Evolutionary conservation across 2,797 vertebrate species (phyloP), one percentile per base, ranked within the genome.

Genomic region (Mallotus villosus): DNA sequence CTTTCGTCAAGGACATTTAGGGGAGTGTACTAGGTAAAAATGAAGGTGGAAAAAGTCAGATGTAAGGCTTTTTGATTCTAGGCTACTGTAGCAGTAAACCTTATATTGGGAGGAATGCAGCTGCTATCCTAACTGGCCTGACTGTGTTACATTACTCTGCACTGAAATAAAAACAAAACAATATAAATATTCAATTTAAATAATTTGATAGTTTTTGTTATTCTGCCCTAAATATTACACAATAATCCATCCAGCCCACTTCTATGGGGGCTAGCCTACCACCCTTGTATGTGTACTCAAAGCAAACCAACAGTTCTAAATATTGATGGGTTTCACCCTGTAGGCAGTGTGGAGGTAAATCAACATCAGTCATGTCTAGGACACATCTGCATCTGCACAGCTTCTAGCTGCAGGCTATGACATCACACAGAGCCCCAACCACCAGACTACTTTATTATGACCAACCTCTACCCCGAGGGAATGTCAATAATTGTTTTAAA

Each of bases 331-430:
- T 70, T 81, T 72, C 22, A 63, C 24, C 65, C 58, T 63, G 72
- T 80, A 59, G 53, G 74, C 63, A 49, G 61, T n/a, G 72, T 51
- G 22, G 74, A 53, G 65, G 75, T 83, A 83, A 86, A 88, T 89
- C 85, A 89, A 80, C 77, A 82, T 82, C 82, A 80, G 85, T 82
- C 77, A 76, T 19, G 65, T 67, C 22, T 72, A 70, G 71, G 75
- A 83, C 85, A 82, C 74, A 88, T 82, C 82, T 83, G 81, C 86
- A 87, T 86, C 82, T 86, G 85, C 74, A 75, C 72, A 74, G 78
- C 71, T 76, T 76, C 62, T 57, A 69, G 79, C 86, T 79, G 76
- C 67, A 70, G 77, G 82, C 75, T 64, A 57, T 83, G 83, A 84
- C 83, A 80, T 83, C 81, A 81, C 71, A 53, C 73, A 75, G 67